Base-by-base conservation (phyloP, 2,113 vertebrate species). In the Raja brachyura region DNA sequence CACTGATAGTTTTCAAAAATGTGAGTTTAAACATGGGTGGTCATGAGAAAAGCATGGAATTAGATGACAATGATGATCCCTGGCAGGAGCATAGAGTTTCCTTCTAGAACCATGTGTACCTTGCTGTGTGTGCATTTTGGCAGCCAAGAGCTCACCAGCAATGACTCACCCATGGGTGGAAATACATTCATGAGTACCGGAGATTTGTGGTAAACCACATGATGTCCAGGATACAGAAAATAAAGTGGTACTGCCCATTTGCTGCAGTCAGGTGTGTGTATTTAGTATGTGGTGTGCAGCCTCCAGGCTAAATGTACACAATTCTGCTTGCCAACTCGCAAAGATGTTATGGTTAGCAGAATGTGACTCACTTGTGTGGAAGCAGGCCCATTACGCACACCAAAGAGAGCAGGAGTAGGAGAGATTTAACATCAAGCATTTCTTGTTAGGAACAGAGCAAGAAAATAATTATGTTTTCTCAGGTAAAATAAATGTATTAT, bases 141-240 rank as follows among this genome's bases (percentile, higher is more conserved):
- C 22, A 74, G 90, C 90, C n/a, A 28, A 73, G 90, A 39, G 20
- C 14, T 92, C 11, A 54, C 33, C 68, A 92, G 33, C 33, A 92
- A 39, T 92, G 90, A 92, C 90, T 92, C 90, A 92, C 68, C 33
- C 33, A 48, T 16, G 68, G 33, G 68, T 73, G 33, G 90, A 92
- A 92, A 73, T 73, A 73, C 10, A 25, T 54, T 54, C 90, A 92
- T 33, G 90, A 92, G 63, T 92, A 54, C 90, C 39, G 90, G 90
- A 92, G 66, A 73, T 92, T 92, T 92, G 66, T 73, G 90, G 90
- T 92, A 73, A 73, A 33, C 90, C 90, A 73, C 90, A 73, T 73
- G 20, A 92, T 92, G 66, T 92, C 33, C 70, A 74, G 90, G 68
- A 74, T 73, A 92, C 68, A 25, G 68, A 92, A 92, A 73, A 22